phyloP scores from a whole-genome alignment of 2,888 invertebrate genomes.

The Melanophora roralis region DNA sequence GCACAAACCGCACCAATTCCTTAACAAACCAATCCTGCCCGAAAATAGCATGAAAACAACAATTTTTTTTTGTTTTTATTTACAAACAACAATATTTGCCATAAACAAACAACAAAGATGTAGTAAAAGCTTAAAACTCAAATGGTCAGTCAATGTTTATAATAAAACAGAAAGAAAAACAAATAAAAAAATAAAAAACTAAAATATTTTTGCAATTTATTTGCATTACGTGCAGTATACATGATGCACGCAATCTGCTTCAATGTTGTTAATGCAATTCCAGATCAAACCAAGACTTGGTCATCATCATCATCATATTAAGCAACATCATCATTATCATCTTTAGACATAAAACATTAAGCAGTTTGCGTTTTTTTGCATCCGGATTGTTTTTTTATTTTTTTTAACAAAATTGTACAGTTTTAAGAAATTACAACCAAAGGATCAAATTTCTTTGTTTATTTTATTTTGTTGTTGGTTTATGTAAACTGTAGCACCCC shows the following conservation, averaged over 20 bases:
- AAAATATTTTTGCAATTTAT: conserved; percentile 64
- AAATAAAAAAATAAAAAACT: conserved; percentile 39
- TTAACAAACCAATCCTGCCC: conserved; percentile 33
- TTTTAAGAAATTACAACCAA: conserved; percentile 3
- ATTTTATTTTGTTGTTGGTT: background rate
- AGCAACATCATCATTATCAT: conserved; percentile 24
- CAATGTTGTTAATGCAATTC: conserved; percentile 28
- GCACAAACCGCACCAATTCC: conserved; percentile 33
- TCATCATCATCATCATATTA: conserved; percentile 8
- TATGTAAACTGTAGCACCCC: background rate
- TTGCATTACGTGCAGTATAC: conserved; percentile 65
- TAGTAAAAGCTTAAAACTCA: conserved; percentile 30
- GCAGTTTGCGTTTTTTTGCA: conserved; percentile 47
- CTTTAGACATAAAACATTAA: conserved; percentile 37
- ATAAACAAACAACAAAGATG: conserved; percentile 12
- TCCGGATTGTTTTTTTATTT: conserved; percentile 17
- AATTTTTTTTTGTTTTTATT: background rate
- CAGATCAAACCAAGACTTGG: conserved; percentile 22
- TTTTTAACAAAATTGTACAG: conserved; percentile 6
- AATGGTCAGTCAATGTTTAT: conserved; percentile 52
- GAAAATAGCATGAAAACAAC: conserved; percentile 44
- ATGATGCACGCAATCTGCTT: conserved; percentile 64
- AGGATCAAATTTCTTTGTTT: conserved; percentile 58
- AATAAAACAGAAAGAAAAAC: conserved; percentile 15
- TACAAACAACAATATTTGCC: conserved; percentile 8